These are phyloP conservation scores for Spheniscus mendiculus DNA, from an alignment of 2,113 vertebrate species.

Conservation along the genomic window DNA sequence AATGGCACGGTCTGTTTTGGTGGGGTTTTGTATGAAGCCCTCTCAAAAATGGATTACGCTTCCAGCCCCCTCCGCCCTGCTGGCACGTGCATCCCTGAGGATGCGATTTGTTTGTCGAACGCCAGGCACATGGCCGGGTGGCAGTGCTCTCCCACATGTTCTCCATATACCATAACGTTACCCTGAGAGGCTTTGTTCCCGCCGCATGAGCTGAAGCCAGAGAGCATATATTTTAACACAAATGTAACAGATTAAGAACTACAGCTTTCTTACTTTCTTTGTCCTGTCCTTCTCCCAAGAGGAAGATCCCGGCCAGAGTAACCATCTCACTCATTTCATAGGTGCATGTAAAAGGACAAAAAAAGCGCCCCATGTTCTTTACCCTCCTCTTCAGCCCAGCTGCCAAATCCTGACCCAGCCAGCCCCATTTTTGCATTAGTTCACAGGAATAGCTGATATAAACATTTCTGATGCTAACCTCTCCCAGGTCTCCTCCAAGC, in stretches of 20 bases:
- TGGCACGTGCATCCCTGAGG: neutral
- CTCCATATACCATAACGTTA: neutral
- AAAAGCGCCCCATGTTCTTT: neutral
- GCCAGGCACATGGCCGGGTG: accelerated
- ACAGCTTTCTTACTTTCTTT: neutral
- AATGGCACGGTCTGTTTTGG: neutral
- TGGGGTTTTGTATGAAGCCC: neutral
- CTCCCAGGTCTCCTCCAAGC: neutral
- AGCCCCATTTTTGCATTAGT: neutral
- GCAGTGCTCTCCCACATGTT: neutral
- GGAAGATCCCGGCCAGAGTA: neutral
- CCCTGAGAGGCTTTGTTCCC: neutral
- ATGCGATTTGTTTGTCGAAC: neutral
- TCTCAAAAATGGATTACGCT: neutral
- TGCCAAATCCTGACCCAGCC: neutral
- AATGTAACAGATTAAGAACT: neutral
- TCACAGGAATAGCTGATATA: slow-evolving; percentile 7
- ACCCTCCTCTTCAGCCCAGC: neutral
- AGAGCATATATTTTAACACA: neutral
- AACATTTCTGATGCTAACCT: slow-evolving; percentile 25
- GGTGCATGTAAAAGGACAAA: neutral
- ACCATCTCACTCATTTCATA: neutral
- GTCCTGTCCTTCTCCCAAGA: neutral
- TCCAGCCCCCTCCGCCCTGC: accelerated
- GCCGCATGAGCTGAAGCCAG: accelerated